Base-by-base conservation (phyloP, 2,888 invertebrate species). In the Ophraella communa region DNA sequence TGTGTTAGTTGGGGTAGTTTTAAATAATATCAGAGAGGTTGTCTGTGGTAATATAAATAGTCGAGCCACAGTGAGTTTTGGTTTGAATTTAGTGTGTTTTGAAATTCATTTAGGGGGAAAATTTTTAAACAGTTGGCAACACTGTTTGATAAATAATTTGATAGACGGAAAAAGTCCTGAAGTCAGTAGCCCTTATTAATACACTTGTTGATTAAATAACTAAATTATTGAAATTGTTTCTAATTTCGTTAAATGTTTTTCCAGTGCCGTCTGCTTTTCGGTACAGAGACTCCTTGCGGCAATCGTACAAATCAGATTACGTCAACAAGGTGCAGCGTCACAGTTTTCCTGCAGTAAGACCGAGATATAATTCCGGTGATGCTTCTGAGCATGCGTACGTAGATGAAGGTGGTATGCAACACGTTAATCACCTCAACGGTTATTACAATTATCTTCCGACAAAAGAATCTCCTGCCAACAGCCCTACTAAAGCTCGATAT, bases 381-480 rank as follows among this genome's bases (percentile, higher is more conserved):
- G 55, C 51, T 33, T 45, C 54, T 5, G 67, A 67, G 5, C 59
- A 62, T 1, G 33, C 39, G 18, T 64, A 65, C 55, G 24, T 56
- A 30, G 62, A 65, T 14, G 52, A 62, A 21, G 64, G 21, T 52
- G 65, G 42, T 78, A 78, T 70, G 74, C 78, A 23, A 71, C 75
- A 61, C 21, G 44, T 51, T 14, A 61, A 61, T n/a, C 49, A 54
- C 27, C 55, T 51, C 14, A 79, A 78, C 56, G 78, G 78, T 4
- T 78, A 75, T 67, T 71, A 78, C 51, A 75, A 76, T 54, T 71
- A 74, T 21, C 74, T 75, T 45, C 68, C 69, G n/a, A 71, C 73
- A 24, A 77, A 78, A 60, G 78, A 79, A 62, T 78, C 78, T 0
- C 85, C 86, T 3, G 85, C 86, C 0, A 85, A 85, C n/a, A 87